Base-by-base conservation (phyloP, 1,140 invertebrate species). In the Bombus confusus region DNA sequence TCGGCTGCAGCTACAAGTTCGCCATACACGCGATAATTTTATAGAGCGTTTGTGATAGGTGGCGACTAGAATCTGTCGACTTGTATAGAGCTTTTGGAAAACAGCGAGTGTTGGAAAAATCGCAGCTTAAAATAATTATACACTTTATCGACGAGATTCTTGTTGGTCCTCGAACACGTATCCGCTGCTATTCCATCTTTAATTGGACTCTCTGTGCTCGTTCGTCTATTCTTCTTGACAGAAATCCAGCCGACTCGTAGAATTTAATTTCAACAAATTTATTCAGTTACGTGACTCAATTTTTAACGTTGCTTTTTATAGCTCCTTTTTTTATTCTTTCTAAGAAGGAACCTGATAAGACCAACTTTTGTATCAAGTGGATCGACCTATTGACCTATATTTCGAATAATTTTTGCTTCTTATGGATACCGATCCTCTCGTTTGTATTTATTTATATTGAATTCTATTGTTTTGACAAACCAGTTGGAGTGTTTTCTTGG, bases 151-250 rank as follows among this genome's bases (percentile, higher is more conserved):
- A 81, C 22, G 79, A 66, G 71, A 73, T 72, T 78, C 34, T 74
- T 80, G 37, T 85, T 34, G 71, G 31, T 57, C 34, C 78, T 81
- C 79, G 71, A 81, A 62, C 84, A 85, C 84, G 84, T 85, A 85
- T 68, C 76, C 83, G n/a, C 43, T 28, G 79, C 69, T 57, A 73
- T 80, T 74, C 34, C n/a, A 66, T 74, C 78, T 74, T 85, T 85
- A 85, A 85, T 85, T 85, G 79, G 84, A 75, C 71, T 52, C 79
- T 80, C 43, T 34, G 31, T 10, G 12, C 71, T 59, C 34, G 31
- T 59, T 52, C 28, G 34, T n/a, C 34, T n/a, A 12, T 34, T 73
- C 41, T 25, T 52, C 37, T 43, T 37, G 22, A 59, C 15, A 47
- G n/a, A 47, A 64, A 80, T 74, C 47, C 62, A 52, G 41, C 3